Evolutionary conservation across 2,797 vertebrate genomes (phyloP), one percentile per base, ranked within the genome.

Genomic region (Naso thynnoides): DNA sequence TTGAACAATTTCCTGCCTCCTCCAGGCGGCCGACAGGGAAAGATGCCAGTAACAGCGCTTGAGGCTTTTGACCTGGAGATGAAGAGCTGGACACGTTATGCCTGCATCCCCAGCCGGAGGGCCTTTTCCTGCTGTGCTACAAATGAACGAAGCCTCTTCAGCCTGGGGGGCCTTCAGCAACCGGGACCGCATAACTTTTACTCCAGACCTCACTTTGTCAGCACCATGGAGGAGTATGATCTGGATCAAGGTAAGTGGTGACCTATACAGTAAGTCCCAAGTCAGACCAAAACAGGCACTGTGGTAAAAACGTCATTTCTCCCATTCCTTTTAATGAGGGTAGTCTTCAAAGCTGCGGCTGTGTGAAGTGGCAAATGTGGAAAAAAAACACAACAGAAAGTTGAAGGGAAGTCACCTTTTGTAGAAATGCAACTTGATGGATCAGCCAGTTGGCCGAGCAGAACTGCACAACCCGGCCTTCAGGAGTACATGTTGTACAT

Each of bases 111-210:
- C 4, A 99, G 96, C 87, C 96, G 98, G 71, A 95, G 98, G 75
- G 97, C 96, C 41, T 99, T 99, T 19, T 96, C 96, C 0, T 96
- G 95, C 87, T 98, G 96, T 0, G 94, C 96, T 55, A 88, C 95
- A 81, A 96, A 92, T 0, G 96, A 96, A 0, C 92, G 93, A 0
- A 82, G 93, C 44, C 86, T 99, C 88, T 99, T 97, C 93, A 99
- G 97, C 91, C 90, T 99, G 41, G 98, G 98, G 1, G 98, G 98
- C 3, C 93, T 99, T 62, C 98, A 99, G 93, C 98, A 99, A 80
- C 98, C 98, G 0, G 98, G 98, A 6, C 98, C 98, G 0, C 98
- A 99, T 84, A 99, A 99, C 93, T 99, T 99, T 94, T 99, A 99
- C 86, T 99, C 98, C 65, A 95, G 98, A 57, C 98, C 98, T 50